Base-by-base conservation (phyloP, 2,888 invertebrate genomes). In the Ornithoptera priamus region DNA sequence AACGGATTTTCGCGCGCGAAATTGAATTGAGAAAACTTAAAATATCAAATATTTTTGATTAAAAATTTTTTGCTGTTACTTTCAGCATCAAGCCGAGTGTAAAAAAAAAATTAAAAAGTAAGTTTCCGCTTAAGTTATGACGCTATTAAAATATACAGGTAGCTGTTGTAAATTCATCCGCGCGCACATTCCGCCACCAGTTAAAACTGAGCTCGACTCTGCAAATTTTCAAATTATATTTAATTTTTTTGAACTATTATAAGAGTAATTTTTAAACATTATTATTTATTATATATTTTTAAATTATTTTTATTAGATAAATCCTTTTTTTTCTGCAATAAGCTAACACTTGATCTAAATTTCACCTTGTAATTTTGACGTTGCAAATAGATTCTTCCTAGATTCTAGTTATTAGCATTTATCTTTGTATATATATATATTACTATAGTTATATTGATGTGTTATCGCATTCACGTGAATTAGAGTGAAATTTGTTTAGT, bases 71-170 rank as follows among this genome's bases (percentile, higher is more conserved):
- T 24, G 24, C 22, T 15, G 7, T 24, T 10, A 58, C 22, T 22
- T 58, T 58, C 57, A 58, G n/a, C 2, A n/a, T n/a, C n/a, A 53
- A 53, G 6, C n/a, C 15, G 53, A 53, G n/a, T 12, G 57, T 22
- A 58, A 18, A 22, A 22, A 57, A 57, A 20, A 58, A 22, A 20
- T 58, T 10, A 0, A 7, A 58, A 20, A 58, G 36, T 18, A 18
- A 20, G 24, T 60, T 60, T 60, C 22, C 24, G 60, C 60, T 30
- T 50, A 57, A 64, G 64, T 57, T 64, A 64, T 64, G 57, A 53
- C 36, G 60, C 64, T n/a, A 56, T 56, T 56, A 64, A 64, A 64
- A 57, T 56, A n/a, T 36, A 24, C 60, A 8, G 3, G 36, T 60
- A 60, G 36, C 53, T 8, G 30, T 36, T 64, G 7, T 64, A 36